phyloP scores from a whole-genome alignment of 2,797 vertebrate species.

The Gymnothorax reevesii region DNA sequence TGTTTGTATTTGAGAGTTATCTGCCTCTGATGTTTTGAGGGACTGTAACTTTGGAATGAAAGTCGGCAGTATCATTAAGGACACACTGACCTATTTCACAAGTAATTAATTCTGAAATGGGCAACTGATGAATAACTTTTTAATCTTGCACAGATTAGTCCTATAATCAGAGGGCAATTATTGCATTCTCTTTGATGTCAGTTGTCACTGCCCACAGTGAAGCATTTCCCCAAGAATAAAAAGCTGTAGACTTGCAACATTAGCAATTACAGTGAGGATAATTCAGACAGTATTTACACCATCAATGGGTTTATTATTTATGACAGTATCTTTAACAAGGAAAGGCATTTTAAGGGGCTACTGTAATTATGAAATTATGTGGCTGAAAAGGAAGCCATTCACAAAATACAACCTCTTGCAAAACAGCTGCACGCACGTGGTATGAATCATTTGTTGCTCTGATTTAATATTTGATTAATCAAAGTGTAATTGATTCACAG shows the following conservation, averaged over 20 bases:
- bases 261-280: not conserved
- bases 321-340: not conserved
- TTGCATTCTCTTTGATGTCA: not conserved
- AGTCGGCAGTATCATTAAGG: not conserved
- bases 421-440: not conserved
- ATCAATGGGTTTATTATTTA: slow-evolving; percentile 11
- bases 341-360: not conserved
- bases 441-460: not conserved
- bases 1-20: slow-evolving; percentile 11
- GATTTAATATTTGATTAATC: not conserved
- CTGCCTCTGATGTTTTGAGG: slow-evolving; percentile 25
- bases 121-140: slow-evolving; percentile 17
- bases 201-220: not conserved
- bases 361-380: not conserved
- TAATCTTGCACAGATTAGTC: not conserved
- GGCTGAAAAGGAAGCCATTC: not conserved
- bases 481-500: not conserved
- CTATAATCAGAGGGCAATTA: slow-evolving; percentile 11
- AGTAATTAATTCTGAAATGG: slow-evolving; percentile 2
- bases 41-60: slow-evolving; percentile 26
- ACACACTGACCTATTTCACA: slow-evolving; percentile 17
- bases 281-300: not conserved
- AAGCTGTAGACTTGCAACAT: not conserved
- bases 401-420: not conserved
- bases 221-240: not conserved